Evolutionary conservation across 2,113 vertebrate species (phyloP), one percentile per base, ranked within the genome.

Genomic region (Calidris pygmaea): DNA sequence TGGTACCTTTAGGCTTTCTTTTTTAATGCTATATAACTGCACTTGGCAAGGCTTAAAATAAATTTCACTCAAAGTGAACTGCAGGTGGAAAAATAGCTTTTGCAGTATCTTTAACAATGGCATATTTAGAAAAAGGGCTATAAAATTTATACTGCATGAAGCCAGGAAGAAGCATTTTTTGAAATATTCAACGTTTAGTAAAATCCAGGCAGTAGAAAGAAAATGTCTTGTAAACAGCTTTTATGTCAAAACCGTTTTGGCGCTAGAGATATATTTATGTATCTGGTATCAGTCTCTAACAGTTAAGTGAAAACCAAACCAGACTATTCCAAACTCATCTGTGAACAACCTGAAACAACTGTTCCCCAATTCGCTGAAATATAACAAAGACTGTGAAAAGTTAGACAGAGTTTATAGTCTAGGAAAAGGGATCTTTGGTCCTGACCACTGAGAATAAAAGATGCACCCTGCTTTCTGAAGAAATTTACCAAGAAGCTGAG

Each of bases 131-230:
- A 87, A 68, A 95, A 94, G 82, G 68, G 22, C 89, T 66, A 26
- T 55, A 55, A 75, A 81, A 58, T 50, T 70, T 87, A 79, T 76
- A 41, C 27, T 62, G 67, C 19, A 5, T 63, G 81, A 56, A 85
- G 67, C 39, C 91, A 93, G 91, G 71, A 93, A 92, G 95, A 90
- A 77, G 62, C 72, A 43, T 52, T 92, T 89, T 70, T 89, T 68
- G 27, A 92, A 65, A 73, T 41, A 56, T 35, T 79, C 27, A 83
- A 78, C 27, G 18, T 70, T 55, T 56, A 53, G 15, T 75, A 70
- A 89, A 53, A 62, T 39, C 34, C 7, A 14, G 32, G 78, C 72
- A 62, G n/a, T 71, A 85, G 48, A 71, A 86, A 92, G 87, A 89
- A 60, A 68, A 41, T 30, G 41, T 77, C 9, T n/a, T 30, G 24